These are phyloP conservation scores for Drosophila kepulauana DNA, from an alignment of 1,140 invertebrate genomes.

Conservation along the genomic window DNA sequence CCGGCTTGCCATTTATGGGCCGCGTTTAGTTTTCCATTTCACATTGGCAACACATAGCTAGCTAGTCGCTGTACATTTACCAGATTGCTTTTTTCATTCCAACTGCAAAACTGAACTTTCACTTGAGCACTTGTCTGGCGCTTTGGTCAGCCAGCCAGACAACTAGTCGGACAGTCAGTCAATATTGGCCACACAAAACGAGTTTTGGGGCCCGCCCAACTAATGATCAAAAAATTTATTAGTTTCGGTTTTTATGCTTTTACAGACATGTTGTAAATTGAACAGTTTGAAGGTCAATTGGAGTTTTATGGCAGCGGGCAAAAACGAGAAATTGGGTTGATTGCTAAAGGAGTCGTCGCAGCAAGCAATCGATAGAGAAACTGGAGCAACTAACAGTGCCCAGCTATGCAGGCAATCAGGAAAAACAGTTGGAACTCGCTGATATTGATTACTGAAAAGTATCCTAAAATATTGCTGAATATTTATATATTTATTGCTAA, in stretches of 20 bases:
- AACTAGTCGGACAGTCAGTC: slow-evolving; percentile 15
- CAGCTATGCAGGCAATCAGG: slow-evolving; percentile 5
- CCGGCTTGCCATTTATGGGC: slow-evolving; percentile 69
- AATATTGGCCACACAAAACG: slow-evolving; percentile 67
- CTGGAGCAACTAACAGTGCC: slow-evolving; percentile 21
- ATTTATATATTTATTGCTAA: neutral
- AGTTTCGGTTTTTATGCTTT: slow-evolving; percentile 64
- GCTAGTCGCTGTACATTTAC: slow-evolving; percentile 31
- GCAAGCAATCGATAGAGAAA: slow-evolving; percentile 26
- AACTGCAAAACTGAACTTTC: slow-evolving; percentile 62
- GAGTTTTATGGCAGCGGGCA: slow-evolving; percentile 40
- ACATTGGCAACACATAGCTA: slow-evolving; percentile 40
- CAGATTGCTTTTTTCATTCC: slow-evolving; percentile 51
- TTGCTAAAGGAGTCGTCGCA: slow-evolving; percentile 25
- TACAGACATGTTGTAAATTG: slow-evolving; percentile 38
- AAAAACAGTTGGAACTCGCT: neutral
- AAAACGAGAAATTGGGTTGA: slow-evolving; percentile 62
- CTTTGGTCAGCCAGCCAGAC: slow-evolving; percentile 29
- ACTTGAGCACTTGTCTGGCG: slow-evolving; percentile 69
- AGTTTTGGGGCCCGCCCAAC: slow-evolving; percentile 63
- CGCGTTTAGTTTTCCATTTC: slow-evolving; percentile 77
- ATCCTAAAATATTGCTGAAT: too few relatives aligned
- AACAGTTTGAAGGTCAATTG: slow-evolving; percentile 76
- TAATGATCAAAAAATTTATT: slow-evolving; percentile 79
- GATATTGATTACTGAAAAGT: too few relatives aligned